These are phyloP conservation scores for Branchinecta sandiegonensis DNA, from an alignment of 2,888 invertebrate genomes.

Conservation along the genomic window DNA sequence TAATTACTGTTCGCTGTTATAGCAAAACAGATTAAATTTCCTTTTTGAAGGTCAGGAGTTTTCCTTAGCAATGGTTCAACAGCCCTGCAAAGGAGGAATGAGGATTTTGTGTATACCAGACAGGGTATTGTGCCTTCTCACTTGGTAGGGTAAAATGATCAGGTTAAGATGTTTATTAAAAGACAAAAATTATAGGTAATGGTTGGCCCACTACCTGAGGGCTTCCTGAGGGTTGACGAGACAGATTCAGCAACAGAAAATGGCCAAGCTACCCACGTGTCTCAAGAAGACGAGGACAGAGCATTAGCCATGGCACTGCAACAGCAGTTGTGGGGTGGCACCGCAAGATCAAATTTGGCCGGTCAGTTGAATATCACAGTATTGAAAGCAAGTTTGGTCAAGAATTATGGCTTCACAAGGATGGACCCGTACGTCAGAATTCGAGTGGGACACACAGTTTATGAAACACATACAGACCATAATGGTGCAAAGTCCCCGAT, in stretches of 20 bases:
- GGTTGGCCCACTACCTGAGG: conserved; percentile 60
- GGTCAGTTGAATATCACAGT: conserved; percentile 22
- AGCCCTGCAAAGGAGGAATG: too few relatives aligned
- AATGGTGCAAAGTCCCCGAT: conserved; percentile 88
- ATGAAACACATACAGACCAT: conserved; percentile 86
- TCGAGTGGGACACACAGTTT: conserved; percentile 80
- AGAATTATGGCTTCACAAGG: conserved; percentile 84
- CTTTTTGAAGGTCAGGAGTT: too few relatives aligned
- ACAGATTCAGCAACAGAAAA: background rate
- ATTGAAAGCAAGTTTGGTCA: conserved; percentile 62
- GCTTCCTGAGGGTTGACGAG: conserved; percentile 45
- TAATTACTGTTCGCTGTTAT: too few relatives aligned
- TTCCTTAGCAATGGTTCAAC: too few relatives aligned
- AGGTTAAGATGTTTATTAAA: too few relatives aligned
- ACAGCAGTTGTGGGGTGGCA: conserved; percentile 20
- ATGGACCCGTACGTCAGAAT: conserved; percentile 94
- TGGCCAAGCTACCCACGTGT: background rate
- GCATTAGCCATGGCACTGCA: conserved; percentile 22
- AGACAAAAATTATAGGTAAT: conserved; percentile 39
- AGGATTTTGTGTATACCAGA: background rate
- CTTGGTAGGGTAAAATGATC: background rate
- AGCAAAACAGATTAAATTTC: too few relatives aligned
- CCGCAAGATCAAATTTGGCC: conserved; percentile 10
- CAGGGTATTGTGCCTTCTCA: background rate
- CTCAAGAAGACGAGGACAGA: conserved; percentile 22